These are phyloP conservation scores for Actinemys pallida DNA, from an alignment of 2,113 vertebrate genomes.

Conservation along the genomic window DNA sequence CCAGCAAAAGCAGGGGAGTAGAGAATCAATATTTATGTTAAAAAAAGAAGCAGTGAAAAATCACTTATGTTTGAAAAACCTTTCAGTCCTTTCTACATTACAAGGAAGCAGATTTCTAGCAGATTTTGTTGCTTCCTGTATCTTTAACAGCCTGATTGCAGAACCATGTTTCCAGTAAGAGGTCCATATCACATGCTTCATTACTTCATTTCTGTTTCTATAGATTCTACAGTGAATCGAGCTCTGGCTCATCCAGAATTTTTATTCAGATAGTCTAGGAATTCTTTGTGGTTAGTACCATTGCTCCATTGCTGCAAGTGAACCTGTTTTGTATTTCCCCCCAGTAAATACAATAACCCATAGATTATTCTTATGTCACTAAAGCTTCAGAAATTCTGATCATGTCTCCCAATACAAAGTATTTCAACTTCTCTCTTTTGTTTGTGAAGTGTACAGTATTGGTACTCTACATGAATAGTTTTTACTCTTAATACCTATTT, in stretches of 20 bases:
- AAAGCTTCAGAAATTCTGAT: background rate
- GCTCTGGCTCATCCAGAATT: background rate
- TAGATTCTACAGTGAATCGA: accelerated
- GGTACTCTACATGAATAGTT: background rate
- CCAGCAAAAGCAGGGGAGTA: background rate
- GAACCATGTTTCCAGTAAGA: background rate
- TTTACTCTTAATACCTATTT: slow-evolving; percentile 6
- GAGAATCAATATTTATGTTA: background rate
- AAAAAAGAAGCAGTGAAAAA: background rate
- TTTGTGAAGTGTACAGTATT: background rate
- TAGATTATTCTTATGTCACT: background rate
- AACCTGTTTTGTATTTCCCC: background rate
- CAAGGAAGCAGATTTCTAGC: background rate
- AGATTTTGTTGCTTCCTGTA: background rate
- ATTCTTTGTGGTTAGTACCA: background rate
- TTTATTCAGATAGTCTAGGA: background rate
- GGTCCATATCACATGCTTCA: accelerated
- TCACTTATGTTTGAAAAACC: background rate
- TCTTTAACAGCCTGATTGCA: background rate
- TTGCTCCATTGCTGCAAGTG: background rate
- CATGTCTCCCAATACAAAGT: background rate
- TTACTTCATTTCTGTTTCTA: background rate
- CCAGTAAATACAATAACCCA: background rate
- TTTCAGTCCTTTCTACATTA: background rate
- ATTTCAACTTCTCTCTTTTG: background rate